Evolutionary conservation across 64 coral and sea anemone genomes (phyloP).

Genomic region (Exaiptasia diaphana): DNA sequence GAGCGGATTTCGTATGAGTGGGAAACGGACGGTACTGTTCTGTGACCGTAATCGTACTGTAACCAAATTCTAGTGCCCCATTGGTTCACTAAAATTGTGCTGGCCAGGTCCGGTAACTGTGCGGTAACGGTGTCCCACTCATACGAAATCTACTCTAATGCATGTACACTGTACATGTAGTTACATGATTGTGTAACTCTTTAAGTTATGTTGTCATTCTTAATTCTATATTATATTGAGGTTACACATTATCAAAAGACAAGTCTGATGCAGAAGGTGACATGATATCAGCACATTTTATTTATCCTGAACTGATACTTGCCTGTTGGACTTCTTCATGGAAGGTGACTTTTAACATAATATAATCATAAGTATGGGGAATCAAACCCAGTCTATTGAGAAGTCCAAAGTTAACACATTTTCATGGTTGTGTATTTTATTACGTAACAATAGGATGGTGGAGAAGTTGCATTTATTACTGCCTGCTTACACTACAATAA

Average conservation of each 20-base stretch:
- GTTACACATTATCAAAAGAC: not conserved
- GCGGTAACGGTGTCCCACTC: too few relatives aligned
- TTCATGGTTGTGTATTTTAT: not conserved
- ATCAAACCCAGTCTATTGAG: too few relatives aligned
- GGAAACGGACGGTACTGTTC: too few relatives aligned
- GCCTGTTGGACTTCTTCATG: slow-evolving; percentile 82
- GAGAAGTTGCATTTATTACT: slow-evolving; percentile 74
- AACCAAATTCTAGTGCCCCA: too few relatives aligned
- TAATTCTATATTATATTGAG: slow-evolving; percentile 27
- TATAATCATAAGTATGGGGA: too few relatives aligned
- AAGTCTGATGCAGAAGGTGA: slow-evolving; percentile 32
- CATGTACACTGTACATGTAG: too few relatives aligned
- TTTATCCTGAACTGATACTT: slow-evolving; percentile 16
- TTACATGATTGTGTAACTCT: not conserved
- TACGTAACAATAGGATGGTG: slow-evolving; percentile 29
- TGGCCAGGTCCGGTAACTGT: too few relatives aligned
- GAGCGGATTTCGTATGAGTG: too few relatives aligned
- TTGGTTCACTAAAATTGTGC: too few relatives aligned
- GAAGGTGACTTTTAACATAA: slow-evolving; percentile 47
- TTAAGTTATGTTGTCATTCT: not conserved
- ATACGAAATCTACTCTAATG: too few relatives aligned
- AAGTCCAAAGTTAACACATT: too few relatives aligned
- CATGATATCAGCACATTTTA: slow-evolving; percentile 66
- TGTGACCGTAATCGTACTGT: too few relatives aligned
- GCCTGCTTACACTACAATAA: slow-evolving; percentile 60